Evolutionary conservation across 2,113 vertebrate species (phyloP), one percentile per base, ranked within the genome.

Genomic region (Columba livia): DNA sequence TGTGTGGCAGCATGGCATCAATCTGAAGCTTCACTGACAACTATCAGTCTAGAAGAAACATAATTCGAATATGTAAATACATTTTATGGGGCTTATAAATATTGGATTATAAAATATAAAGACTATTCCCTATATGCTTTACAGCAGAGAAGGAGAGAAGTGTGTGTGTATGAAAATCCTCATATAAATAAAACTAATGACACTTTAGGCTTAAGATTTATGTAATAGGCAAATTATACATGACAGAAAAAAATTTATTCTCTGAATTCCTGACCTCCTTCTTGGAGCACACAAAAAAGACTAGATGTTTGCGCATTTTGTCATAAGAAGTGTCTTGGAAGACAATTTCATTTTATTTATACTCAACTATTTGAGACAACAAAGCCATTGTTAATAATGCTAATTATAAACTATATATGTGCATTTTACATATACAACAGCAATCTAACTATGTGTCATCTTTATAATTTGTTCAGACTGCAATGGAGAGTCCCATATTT

Each of bases 81-180:
- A 47, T 57, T 73, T 91, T 67, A 64, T 36, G 13, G 4, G 42
- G 11, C 23, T 64, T 73, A 78, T 61, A 62, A 66, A 85, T 78
- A 24, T 15, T 47, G 36, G 36, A 47, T 57, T 65, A 72, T 61
- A 66, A 79, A 84, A 50, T 21, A 58, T 28, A 72, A 81, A 65
- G 8, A 8, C 10, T 64, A 74, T 24, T 8, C 16, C 15, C 7
- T 75, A 14, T 21, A 32, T 18, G 26, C 12, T 60, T 61, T 51
- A 36, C 8, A 56, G 4, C 5, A 90, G 32, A 70, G 14, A 65
- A 82, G 10, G 24, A 80, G n/a, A 62, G 57, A 54, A 40, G 7
- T 2, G 0, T 32, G 12, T 5, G 11, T 44, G 8, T 54, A 3
- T 15, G 38, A 64, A 69, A 54, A n/a, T 4, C 3, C 1, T 11